phyloP scores from a whole-genome alignment of 2,113 vertebrate genomes.

The Picathartes gymnocephalus region DNA sequence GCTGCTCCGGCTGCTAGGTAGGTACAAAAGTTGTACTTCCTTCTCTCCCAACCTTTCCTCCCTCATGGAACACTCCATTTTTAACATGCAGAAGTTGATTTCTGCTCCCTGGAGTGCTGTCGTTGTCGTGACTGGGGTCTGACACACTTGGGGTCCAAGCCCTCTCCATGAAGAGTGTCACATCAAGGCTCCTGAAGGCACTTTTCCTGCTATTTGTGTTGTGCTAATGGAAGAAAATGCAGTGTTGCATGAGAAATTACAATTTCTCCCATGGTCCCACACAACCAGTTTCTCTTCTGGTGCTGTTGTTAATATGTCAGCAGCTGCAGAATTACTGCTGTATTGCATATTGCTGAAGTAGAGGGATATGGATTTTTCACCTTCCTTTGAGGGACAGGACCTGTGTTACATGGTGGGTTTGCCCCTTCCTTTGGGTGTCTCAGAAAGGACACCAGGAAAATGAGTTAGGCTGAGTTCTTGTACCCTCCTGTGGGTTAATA shows the following conservation, averaged over 20 bases:
- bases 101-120: not conserved
- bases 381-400: not conserved
- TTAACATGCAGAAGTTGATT: not conserved
- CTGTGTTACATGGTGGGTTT: not conserved
- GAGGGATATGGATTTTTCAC: not conserved
- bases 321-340: slow-evolving; percentile 6
- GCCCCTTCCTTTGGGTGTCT: not conserved
- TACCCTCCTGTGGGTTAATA: not conserved
- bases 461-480: not conserved
- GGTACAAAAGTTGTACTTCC: slow-evolving; percentile 25
- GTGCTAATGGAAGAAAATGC: not conserved
- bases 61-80: not conserved
- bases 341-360: not conserved
- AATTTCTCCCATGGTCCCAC: not conserved
- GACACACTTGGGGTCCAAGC: fast-evolving
- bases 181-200: not conserved
- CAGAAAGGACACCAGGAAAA: not conserved
- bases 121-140: not conserved
- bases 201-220: not conserved
- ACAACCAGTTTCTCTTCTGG: not conserved
- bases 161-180: not conserved
- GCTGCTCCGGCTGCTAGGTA: slow-evolving; percentile 90
- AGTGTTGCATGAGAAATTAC: not conserved
- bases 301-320: not conserved
- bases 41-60: not conserved